phyloP scores from a whole-genome alignment of 2,888 invertebrate genomes.

The Hypolimnas misippus region DNA sequence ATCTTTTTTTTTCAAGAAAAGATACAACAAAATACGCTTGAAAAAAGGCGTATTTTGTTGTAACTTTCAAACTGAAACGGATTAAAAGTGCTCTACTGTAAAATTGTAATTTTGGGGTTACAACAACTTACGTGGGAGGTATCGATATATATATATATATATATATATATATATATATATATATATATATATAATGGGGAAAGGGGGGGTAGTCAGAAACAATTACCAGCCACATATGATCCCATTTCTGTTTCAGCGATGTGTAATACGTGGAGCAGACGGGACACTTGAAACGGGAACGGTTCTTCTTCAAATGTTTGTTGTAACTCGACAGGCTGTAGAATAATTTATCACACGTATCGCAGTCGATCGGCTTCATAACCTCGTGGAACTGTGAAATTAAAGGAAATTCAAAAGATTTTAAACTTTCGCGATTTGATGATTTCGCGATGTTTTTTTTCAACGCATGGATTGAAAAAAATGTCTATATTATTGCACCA shows the following conservation, averaged over 20 bases:
- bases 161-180: background rate
- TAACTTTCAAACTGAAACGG: too few species aligned
- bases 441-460: background rate
- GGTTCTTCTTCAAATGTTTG: conserved; percentile 44
- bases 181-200: background rate
- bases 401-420: too few species aligned
- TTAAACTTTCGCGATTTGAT: background rate
- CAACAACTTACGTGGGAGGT: too few species aligned
- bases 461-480: too few species aligned
- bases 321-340: conserved; percentile 40
- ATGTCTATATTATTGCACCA: too few species aligned
- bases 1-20: too few species aligned
- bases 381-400: conserved; percentile 53
- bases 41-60: too few species aligned
- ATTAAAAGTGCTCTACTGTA: too few species aligned
- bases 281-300: conserved; percentile 42
- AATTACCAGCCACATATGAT: conserved; percentile 56
- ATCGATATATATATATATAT: background rate
- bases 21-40: too few species aligned
- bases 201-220: background rate
- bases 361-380: conserved; percentile 46
- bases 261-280: conserved; percentile 47
- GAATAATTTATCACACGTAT: conserved; percentile 49
- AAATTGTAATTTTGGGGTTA: too few species aligned
- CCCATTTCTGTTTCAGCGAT: conserved; percentile 51